These are phyloP conservation scores for Camelus dromedarius DNA, from an alignment of 2,113 vertebrate genomes.

Conservation along the genomic window DNA sequence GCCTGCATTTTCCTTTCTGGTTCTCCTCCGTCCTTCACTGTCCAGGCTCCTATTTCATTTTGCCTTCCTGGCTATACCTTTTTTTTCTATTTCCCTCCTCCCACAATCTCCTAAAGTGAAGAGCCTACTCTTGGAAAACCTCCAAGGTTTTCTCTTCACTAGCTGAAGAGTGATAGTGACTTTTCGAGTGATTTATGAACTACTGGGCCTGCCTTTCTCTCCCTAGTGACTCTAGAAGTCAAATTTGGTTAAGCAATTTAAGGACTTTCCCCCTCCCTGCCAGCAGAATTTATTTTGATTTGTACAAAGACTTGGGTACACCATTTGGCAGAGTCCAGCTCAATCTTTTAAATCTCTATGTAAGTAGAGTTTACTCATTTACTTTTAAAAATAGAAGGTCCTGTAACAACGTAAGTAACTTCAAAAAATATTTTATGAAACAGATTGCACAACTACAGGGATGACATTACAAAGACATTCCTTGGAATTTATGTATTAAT, in stretches of 20 bases:
- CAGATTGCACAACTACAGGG: neutral
- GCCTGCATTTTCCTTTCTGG: neutral
- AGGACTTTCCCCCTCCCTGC: neutral
- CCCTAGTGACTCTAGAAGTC: neutral
- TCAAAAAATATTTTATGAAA: neutral
- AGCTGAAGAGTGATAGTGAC: neutral
- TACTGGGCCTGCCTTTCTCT: neutral
- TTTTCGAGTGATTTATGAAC: slow-evolving; percentile 21
- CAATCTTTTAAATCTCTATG: neutral
- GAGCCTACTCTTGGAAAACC: neutral
- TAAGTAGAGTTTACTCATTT: neutral
- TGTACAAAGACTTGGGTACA: neutral
- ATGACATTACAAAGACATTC: neutral
- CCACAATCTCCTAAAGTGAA: neutral
- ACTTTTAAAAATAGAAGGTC: neutral
- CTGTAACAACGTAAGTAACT: neutral
- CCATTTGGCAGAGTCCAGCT: neutral
- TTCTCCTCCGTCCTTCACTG: neutral
- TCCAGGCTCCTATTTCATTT: neutral
- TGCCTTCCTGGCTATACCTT: neutral
- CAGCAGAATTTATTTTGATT: neutral
- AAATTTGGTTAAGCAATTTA: slow-evolving; percentile 15
- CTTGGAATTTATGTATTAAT: neutral
- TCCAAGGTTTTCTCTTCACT: neutral
- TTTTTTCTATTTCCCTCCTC: neutral